A percentile compares a stretch with the other conserved stretches of the same genome.
Evolutionary conservation across 2,888 invertebrate species (phyloP).

Genomic region (Erpobdella octoculata): DNA sequence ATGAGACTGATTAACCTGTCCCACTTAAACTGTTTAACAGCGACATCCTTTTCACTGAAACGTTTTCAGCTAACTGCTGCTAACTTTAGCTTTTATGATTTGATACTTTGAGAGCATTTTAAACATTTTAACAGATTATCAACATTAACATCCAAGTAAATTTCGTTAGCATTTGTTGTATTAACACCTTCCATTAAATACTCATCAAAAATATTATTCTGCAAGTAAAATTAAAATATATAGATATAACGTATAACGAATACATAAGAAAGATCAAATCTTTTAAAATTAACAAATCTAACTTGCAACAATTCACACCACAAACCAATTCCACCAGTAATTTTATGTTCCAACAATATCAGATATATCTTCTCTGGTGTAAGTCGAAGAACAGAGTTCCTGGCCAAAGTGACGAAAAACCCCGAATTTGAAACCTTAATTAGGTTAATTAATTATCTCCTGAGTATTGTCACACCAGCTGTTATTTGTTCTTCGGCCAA

Average conservation of each 20-base stretch:
- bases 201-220: conserved; percentile 9
- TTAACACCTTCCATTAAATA: conserved; percentile 65
- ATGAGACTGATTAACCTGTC: too few species aligned
- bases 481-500: too few species aligned
- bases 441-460: too few species aligned
- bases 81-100: conserved; percentile 75
- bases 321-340: conserved; percentile 48
- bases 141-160: conserved; percentile 65
- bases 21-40: conserved; percentile 79
- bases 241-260: background rate
- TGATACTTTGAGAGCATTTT: conserved; percentile 57
- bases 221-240: background rate
- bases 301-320: conserved; percentile 49
- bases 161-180: conserved; percentile 64
- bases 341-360: conserved; percentile 47
- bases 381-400: conserved; percentile 47
- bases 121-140: conserved; percentile 65
- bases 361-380: conserved; percentile 49
- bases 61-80: too few species aligned
- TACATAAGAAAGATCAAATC: background rate
- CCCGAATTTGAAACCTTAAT: too few species aligned
- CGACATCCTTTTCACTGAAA: conserved; percentile 79
- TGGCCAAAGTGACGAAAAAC: conserved; percentile 50
- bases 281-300: too few species aligned
- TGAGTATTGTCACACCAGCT: too few species aligned